Evolutionary conservation across 1,140 invertebrate genomes (phyloP).

Genomic region (Copidosoma floridanum): DNA sequence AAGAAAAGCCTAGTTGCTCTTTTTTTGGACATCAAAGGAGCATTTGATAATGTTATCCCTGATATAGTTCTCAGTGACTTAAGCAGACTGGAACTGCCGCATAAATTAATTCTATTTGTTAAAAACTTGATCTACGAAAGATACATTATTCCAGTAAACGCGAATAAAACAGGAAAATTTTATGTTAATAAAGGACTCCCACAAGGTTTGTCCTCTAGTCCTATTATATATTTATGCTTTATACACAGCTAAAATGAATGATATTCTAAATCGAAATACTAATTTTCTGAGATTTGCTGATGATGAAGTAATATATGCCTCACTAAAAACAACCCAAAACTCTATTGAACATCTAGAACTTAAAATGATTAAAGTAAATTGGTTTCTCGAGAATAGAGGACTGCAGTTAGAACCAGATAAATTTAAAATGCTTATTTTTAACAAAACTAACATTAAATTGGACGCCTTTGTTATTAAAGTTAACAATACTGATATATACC

Average conservation of each 20-base stretch:
- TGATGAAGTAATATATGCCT: not conserved
- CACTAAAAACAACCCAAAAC: not conserved
- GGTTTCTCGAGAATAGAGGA: not conserved
- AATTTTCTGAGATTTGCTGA: not conserved
- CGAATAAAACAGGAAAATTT: too few relatives aligned
- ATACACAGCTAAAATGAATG: not conserved
- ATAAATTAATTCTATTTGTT: too few relatives aligned
- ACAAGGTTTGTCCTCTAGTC: not conserved
- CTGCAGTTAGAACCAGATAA: not conserved
- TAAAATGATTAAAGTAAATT: not conserved
- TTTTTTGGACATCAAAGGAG: too few relatives aligned
- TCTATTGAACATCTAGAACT: not conserved
- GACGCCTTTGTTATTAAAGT: not conserved
- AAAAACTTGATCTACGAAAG: too few relatives aligned
- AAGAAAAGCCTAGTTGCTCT: not conserved
- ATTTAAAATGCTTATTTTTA: not conserved
- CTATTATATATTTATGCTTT: not conserved
- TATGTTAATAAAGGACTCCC: not conserved
- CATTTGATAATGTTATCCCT: too few relatives aligned
- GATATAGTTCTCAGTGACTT: too few relatives aligned
- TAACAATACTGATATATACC: not conserved
- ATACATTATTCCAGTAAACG: too few relatives aligned
- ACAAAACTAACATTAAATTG: not conserved
- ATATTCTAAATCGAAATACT: not conserved
- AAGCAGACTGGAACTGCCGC: too few relatives aligned